These are phyloP conservation scores for Apamea monoglypha DNA, from an alignment of 2,888 invertebrate genomes.

Conservation along the genomic window DNA sequence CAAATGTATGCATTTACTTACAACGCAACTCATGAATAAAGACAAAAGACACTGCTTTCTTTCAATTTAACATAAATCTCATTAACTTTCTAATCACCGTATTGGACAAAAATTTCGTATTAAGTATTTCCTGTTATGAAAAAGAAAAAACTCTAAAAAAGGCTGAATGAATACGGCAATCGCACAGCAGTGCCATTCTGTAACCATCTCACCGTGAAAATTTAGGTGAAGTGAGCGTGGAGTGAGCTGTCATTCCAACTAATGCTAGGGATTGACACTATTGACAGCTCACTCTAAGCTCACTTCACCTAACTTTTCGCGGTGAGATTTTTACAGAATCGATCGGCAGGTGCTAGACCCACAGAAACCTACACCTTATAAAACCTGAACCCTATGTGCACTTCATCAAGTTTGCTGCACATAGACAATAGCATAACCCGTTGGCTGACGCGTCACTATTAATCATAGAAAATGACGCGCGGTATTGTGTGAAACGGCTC, in stretches of 20 bases:
- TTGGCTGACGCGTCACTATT: conserved; percentile 80
- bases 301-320: no score
- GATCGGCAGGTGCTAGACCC: neutral
- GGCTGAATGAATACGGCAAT: neutral
- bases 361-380: conserved; percentile 25
- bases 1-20: neutral
- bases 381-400: conserved; percentile 33
- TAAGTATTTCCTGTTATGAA: neutral
- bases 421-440: conserved; percentile 64
- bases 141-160: neutral
- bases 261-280: no score
- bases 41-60: neutral
- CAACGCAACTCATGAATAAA: neutral
- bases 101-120: neutral
- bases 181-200: no score
- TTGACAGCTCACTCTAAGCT: no score
- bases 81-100: neutral
- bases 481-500: conserved; percentile 83
- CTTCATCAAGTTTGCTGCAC: conserved; percentile 56
- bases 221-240: no score
- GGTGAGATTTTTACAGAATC: no score
- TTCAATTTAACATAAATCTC: neutral
- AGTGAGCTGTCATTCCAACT: no score
- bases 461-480: conserved; percentile 89
- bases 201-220: no score